Evolutionary conservation across 2,888 invertebrate species (phyloP), one percentile per base, ranked within the genome.

Genomic region (Campaea margaritaria): DNA sequence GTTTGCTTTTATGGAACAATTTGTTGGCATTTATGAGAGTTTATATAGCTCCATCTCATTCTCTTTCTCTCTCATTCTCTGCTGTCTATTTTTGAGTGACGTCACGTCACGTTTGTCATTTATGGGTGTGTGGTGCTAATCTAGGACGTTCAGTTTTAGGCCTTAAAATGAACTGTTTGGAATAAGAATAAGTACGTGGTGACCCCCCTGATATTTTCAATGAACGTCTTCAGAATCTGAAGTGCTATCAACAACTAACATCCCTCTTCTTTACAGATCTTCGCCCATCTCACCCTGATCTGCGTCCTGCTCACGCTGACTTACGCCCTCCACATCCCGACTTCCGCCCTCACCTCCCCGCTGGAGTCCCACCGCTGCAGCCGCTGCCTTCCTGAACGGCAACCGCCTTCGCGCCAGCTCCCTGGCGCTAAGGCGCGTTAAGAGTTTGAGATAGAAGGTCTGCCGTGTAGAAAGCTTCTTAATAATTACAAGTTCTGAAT

Each of bases 381-480:
- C 86, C 91, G 0, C 75, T 91, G 38, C 86, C 91, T 5, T 91
- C 91, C 84, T 92, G 92, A 92, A 89, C 85, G 64, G 74, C 89
- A 53, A 79, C 87, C 57, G 91, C 92, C 91, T 92, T 91, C 75
- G 86, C 88, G 91, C 91, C 91, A 31, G 16, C 62, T 64, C 52
- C 55, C 42, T 92, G 92, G 92, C 91, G 92, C 76, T 91, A 64
- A 91, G 91, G 91, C 91, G 65, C 47, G 34, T 45, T 51, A 59
- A 47, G 58, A 70, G 57, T 44, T 42, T 21, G 44, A 48, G 65
- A 46, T 55, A 60, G 50, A 28, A 14, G 10, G 41, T 50, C 51
- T 68, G 48, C 47, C 64, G 56, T 14, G 27, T 21, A 49, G 48
- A 16, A 44, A 43, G 31, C 49, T 27, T 42, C 15, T n/a, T 21